Evolutionary conservation across 2,888 invertebrate species (phyloP).

Genomic region (Lasioglossum zephyrum): DNA sequence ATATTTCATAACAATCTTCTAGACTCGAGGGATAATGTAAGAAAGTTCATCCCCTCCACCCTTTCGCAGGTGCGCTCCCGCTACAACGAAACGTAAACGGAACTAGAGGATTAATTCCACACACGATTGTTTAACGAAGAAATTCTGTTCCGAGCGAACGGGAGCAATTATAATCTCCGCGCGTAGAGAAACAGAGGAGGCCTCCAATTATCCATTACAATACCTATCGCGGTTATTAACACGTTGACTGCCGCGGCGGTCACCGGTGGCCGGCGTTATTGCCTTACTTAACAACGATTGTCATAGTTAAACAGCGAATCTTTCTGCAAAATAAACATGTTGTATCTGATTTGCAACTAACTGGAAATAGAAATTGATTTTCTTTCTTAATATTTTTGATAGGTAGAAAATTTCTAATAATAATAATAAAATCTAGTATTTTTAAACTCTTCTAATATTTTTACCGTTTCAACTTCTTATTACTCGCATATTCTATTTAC

Average conservation of each 20-base stretch:
- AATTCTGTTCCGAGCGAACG: not conserved
- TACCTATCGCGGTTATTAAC: constrained; percentile 25
- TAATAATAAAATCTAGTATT: no score
- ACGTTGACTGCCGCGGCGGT: not conserved
- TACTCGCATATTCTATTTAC: no score
- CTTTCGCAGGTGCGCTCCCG: constrained; percentile 45
- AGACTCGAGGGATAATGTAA: constrained; percentile 52
- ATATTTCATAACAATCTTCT: constrained; percentile 57
- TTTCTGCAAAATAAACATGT: no score
- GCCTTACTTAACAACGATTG: not conserved
- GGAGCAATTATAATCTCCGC: not conserved
- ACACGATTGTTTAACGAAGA: not conserved
- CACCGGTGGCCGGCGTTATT: not conserved
- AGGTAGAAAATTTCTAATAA: no score
- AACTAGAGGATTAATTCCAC: constrained; percentile 3
- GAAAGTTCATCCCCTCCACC: constrained; percentile 24
- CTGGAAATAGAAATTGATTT: no score
- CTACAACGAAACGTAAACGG: constrained; percentile 6
- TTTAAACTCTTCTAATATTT: no score
- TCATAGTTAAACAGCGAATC: not conserved
- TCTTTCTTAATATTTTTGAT: no score
- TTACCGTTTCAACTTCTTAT: no score
- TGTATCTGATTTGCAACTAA: no score
- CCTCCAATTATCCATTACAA: constrained; percentile 19
- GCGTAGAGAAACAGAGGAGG: constrained; percentile 17